Evolutionary conservation across 2,113 vertebrate genomes (phyloP).

Genomic region (Chunga burmeisteri): DNA sequence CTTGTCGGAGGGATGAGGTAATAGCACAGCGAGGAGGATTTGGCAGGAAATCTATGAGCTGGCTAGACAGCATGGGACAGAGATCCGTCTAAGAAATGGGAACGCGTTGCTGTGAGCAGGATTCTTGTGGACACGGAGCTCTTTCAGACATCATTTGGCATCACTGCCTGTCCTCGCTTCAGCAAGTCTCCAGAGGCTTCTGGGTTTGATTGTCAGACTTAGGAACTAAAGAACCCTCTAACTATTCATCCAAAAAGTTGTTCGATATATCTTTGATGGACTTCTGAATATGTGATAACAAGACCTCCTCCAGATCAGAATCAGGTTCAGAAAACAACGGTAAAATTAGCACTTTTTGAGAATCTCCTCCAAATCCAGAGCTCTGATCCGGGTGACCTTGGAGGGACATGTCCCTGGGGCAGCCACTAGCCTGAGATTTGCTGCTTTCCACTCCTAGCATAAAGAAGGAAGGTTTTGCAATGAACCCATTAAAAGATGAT

Average conservation of each 20-base stretch:
- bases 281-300: fast-evolving
- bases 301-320: neutral
- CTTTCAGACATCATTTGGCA: conserved; percentile 50
- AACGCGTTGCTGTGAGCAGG: neutral
- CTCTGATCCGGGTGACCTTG: neutral
- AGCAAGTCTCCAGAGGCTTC: neutral
- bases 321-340: neutral
- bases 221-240: neutral
- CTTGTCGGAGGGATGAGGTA: conserved; percentile 57
- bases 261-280: neutral
- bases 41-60: conserved; percentile 54
- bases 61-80: conserved; percentile 52
- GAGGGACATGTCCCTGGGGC: neutral
- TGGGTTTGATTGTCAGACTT: conserved; percentile 1
- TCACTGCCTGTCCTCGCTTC: conserved; percentile 7
- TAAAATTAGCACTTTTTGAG: neutral
- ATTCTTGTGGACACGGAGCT: conserved; percentile 11
- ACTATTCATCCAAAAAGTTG: neutral
- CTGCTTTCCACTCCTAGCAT: neutral
- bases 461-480: neutral
- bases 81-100: conserved; percentile 50
- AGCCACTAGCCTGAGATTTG: neutral
- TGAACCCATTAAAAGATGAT: neutral
- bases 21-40: conserved; percentile 47
- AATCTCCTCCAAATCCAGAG: neutral